Percentiles rank a stretch among this genome's conserved stretches.
Evolutionary conservation across 2,797 vertebrate species (phyloP).

Genomic region (Eulemur mongoz): DNA sequence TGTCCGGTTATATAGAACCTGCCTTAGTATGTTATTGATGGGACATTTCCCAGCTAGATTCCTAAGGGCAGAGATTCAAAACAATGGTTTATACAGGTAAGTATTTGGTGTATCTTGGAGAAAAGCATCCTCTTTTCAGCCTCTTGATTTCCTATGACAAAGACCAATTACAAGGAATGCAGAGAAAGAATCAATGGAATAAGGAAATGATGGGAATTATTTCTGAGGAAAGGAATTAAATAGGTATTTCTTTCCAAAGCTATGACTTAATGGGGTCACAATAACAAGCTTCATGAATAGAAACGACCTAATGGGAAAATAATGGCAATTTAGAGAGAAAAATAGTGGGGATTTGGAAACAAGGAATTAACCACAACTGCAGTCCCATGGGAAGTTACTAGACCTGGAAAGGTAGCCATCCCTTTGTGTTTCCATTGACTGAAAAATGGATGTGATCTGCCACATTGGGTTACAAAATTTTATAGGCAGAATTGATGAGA

Average conservation of each 20-base stretch:
- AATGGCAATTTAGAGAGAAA: neutral
- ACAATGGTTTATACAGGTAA: neutral
- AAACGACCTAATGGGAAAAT: constrained; percentile 8
- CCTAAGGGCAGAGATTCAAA: neutral
- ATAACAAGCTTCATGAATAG: neutral
- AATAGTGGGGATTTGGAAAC: neutral
- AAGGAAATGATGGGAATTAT: constrained; percentile 22
- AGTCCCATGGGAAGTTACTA: neutral
- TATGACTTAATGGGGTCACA: constrained; percentile 16
- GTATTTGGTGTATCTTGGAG: neutral
- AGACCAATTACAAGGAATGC: neutral
- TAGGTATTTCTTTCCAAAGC: constrained; percentile 17
- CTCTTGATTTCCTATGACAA: constrained; percentile 8
- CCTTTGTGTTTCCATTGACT: neutral
- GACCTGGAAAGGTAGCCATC: neutral
- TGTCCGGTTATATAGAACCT: neutral
- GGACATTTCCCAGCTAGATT: neutral
- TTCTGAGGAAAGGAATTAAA: constrained; percentile 45
- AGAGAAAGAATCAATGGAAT: neutral
- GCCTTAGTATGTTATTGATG: neutral
- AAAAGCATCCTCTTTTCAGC: neutral
- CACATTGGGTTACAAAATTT: neutral
- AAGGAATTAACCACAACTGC: neutral
- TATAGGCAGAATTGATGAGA: neutral
- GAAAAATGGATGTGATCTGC: neutral